Percentiles rank a stretch among this genome's conserved stretches.
Conservation (phyloP, 2,797 vertebrate genomes). For the Passerculus sandwichensis region DNA sequence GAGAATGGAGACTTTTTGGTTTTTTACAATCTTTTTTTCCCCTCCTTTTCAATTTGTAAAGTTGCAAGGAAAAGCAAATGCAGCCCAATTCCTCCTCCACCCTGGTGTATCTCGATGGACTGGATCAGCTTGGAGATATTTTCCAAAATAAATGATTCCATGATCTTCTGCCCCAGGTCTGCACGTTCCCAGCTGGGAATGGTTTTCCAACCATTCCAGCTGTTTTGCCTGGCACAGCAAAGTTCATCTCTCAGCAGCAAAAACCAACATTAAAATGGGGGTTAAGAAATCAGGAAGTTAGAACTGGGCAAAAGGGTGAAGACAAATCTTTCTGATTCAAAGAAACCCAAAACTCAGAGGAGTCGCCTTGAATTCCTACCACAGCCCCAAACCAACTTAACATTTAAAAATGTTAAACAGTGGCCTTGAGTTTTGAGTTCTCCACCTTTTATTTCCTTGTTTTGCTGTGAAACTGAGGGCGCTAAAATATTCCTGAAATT, state of each 20-base stretch:
- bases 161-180: background rate
- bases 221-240: background rate
- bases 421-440: background rate
- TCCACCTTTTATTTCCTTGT: background rate
- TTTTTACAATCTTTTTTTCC: background rate
- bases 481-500: background rate
- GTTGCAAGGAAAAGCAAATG: background rate
- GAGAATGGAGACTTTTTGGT: background rate
- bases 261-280: background rate
- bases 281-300: background rate
- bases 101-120: rapidly evolving
- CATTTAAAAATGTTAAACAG: no score
- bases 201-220: background rate
- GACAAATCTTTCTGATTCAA: background rate
- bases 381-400: background rate
- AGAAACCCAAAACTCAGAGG: background rate
- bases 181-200: background rate
- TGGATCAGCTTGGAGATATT: background rate
- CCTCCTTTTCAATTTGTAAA: background rate
- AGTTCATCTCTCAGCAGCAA: background rate
- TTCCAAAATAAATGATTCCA: background rate
- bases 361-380: background rate
- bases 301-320: background rate
- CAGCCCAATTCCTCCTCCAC: rapidly evolving
- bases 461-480: background rate